Base-by-base conservation (phyloP, 2,888 invertebrate genomes). In the Yponomeuta malinellus region DNA sequence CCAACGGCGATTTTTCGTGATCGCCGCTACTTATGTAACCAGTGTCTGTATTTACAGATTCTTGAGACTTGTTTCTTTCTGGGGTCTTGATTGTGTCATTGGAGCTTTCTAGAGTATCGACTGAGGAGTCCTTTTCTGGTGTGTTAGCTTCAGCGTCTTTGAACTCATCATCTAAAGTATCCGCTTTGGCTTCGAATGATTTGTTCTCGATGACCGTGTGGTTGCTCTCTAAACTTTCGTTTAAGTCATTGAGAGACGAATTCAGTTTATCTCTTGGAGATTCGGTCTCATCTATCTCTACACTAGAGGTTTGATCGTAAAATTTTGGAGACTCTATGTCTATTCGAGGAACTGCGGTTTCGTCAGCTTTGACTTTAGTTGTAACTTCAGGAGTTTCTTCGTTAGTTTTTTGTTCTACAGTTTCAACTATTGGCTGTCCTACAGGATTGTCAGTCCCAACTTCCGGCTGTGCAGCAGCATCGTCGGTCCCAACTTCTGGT, bases 121-220 rank as follows among this genome's bases (percentile, higher is more conserved):
- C 73, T 2, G 82, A 81, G 10, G 63, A 48, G 29, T 81, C 76
- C 73, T 81, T 79, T 63, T 78, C 80, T n/a, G 80, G 76, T 10
- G 77, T 78, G 10, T 69, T 52, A n/a, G 4, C 72, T n/a, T 71
- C 65, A 29, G 77, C 73, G 65, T 75, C 74, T 63, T 76, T 74
- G 23, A 69, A 67, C 31, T 72, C 73, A 23, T 80, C 78, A 12
- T 74, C 76, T 65, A 81, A 74, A 72, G 72, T 75, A 4, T 85
- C 81, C 23, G 74, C 73, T 66, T 81, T 77, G 15, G 73, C 75
- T 70, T 85, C 83, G 72, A 83, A 85, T 1, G 83, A 85, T 73
- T 82, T 83, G 74, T 89, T 90, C 73, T 90, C 90, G 72, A 88
- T 84, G 2, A 90, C 89, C 1, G 90, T 90, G 72, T 88, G 81